Evolutionary conservation across 37 sponge, comb jelly and placozoan genomes (phyloP).

Genomic region (Oopsacas minuta): DNA sequence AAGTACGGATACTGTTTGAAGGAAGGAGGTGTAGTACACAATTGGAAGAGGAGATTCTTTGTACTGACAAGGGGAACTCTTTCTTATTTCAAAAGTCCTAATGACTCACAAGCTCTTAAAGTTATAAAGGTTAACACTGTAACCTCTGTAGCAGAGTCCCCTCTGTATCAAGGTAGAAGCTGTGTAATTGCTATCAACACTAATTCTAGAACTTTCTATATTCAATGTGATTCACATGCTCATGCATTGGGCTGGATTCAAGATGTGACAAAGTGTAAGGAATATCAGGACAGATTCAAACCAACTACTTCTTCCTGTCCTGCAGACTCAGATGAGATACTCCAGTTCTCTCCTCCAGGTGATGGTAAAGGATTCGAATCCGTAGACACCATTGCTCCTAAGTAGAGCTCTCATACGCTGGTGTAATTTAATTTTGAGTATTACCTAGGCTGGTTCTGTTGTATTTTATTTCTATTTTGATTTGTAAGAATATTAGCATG

Average conservation of each 20-base stretch:
- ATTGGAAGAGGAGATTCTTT: slow-evolving; percentile 13
- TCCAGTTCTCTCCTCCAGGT: neutral
- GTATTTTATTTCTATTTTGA: neutral
- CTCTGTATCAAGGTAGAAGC: neutral
- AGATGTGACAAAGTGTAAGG: neutral
- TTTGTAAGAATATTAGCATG: neutral
- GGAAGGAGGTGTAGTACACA: neutral
- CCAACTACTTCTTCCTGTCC: neutral
- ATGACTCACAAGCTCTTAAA: neutral
- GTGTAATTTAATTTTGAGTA: neutral
- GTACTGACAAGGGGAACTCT: neutral
- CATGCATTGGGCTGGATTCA: neutral
- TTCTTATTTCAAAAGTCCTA: neutral
- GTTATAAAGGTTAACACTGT: neutral
- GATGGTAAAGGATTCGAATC: too few species aligned
- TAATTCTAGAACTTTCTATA: neutral
- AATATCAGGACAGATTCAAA: slow-evolving; percentile 11
- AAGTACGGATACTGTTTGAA: slow-evolving; percentile 9
- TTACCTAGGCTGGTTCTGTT: neutral
- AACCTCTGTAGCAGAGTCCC: neutral
- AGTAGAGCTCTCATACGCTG: too few species aligned
- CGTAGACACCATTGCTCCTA: too few species aligned
- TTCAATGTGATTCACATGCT: neutral
- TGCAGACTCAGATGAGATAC: neutral
- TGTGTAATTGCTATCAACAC: neutral